Base-by-base conservation (phyloP, 92 coral and sea anemone species). In the Diadumene lineata region DNA sequence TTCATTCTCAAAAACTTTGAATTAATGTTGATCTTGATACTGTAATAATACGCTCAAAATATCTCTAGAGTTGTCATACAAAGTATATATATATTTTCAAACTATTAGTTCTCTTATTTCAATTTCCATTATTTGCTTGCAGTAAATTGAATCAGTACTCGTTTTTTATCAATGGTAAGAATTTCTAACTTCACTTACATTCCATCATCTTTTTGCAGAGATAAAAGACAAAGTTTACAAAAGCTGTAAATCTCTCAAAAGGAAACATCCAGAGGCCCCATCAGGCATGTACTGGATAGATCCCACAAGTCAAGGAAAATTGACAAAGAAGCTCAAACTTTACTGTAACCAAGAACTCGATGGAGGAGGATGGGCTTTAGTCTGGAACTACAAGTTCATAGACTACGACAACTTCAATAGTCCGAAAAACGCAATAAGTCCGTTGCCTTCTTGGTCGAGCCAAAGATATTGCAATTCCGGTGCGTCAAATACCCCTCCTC, bases 311-410 rank as follows among this genome's bases (percentile, higher is more conserved):
- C 43, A 68, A 60, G 53, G 51, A 25, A 58, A 61, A 61, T 19
- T 72, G 31, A 64, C 13, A 1, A 62, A 62, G 68, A 7, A 30
- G 7, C 68, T 85, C 46, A 50, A 69, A 58, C 88, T 64, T n/a
- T 82, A 77, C 83, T 89, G 94, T 60, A 91, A 89, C 50, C 85
- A 81, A 72, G 70, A 68, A 43, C 71, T 79, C 2, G 58, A 60
- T 8, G 88, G 82, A 26, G 94, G 94, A 29, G 94, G 94, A 71
- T 89, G 94, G 94, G 86, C 94, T 0, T 75, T 89, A 53, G 94
- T 82, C 7, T 86, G 81, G 85, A 71, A 82, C 64, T 89, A 89
- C 66, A 86, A 85, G 0, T 89, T 89, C 74, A 86, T 88, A 18
- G 55, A 74, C 31, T 85, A 78, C 53, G 22, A 46, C 31, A 50